Evolutionary conservation across 1,140 invertebrate genomes (phyloP).

Genomic region (Leptestheria dahalacensis): DNA sequence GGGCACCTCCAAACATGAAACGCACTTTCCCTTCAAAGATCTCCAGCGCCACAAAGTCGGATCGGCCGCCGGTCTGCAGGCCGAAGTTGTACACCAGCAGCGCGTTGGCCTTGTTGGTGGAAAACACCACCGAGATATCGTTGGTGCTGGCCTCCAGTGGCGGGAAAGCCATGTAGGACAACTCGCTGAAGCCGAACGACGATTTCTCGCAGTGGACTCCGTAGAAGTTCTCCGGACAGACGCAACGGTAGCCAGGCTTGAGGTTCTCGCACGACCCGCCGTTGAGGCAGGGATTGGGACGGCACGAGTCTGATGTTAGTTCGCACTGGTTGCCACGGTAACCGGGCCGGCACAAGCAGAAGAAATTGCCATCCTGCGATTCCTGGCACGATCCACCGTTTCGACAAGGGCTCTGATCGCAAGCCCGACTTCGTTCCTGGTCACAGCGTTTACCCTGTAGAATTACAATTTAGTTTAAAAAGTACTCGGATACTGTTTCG

Average conservation of each 20-base stretch:
- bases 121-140: conserved; percentile 78
- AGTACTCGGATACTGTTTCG: too few species aligned
- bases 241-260: conserved; percentile 68
- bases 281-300: conserved; percentile 75
- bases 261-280: conserved; percentile 61
- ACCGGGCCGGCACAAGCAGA: conserved; percentile 74
- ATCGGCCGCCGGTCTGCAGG: conserved; percentile 63
- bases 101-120: conserved; percentile 71
- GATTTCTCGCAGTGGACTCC: conserved; percentile 78
- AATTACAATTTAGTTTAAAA: too few species aligned
- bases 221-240: conserved; percentile 67
- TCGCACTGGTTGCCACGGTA: conserved; percentile 79
- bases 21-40: conserved; percentile 60
- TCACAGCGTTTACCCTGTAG: conserved; percentile 74
- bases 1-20: conserved; percentile 76
- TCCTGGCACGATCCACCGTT: conserved; percentile 81
- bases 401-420: conserved; percentile 64
- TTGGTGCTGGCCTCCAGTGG: conserved; percentile 70
- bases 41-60: conserved; percentile 84
- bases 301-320: conserved; percentile 64
- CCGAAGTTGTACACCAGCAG: conserved; percentile 82
- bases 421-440: conserved; percentile 60
- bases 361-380: conserved; percentile 69
- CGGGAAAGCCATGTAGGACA: conserved; percentile 78
- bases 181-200: conserved; percentile 70